phyloP scores from a whole-genome alignment of 2,113 vertebrate genomes.

The Microcebus murinus region DNA sequence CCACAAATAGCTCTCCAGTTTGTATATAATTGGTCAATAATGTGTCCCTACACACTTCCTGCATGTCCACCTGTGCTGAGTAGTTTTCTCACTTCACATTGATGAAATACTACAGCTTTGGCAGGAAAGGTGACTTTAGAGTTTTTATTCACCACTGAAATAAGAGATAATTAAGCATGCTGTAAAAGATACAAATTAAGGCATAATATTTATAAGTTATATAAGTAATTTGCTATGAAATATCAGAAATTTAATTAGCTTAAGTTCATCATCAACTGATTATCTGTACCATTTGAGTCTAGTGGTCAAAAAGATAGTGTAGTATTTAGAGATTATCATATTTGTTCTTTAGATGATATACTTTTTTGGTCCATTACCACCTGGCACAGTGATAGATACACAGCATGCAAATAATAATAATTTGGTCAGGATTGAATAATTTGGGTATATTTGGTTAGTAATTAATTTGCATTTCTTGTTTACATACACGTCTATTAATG shows the following conservation, averaged over 20 bases:
- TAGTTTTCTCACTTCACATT: conserved; percentile 23
- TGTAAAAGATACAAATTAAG: conserved; percentile 16
- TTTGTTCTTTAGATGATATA: background rate
- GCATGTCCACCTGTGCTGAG: background rate
- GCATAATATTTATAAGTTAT: background rate
- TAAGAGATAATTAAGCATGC: background rate
- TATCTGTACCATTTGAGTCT: background rate
- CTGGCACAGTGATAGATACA: background rate
- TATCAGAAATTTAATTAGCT: conserved; percentile 28
- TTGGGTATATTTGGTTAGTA: background rate
- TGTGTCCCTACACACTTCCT: background rate
- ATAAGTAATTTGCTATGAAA: background rate
- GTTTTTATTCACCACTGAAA: background rate
- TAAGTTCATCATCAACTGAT: background rate
- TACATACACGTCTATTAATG: background rate
- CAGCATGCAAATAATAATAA: background rate
- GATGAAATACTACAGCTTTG: conserved; percentile 39
- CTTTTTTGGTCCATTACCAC: background rate
- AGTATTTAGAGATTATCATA: background rate
- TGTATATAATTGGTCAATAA: conserved; percentile 52
- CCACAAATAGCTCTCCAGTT: conserved; percentile 26
- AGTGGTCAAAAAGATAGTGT: background rate
- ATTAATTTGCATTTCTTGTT: background rate
- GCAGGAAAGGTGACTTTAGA: conserved; percentile 62
- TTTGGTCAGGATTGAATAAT: background rate